Evolutionary conservation across 2,888 invertebrate species (phyloP).

Genomic region (Callosobruchus maculatus): DNA sequence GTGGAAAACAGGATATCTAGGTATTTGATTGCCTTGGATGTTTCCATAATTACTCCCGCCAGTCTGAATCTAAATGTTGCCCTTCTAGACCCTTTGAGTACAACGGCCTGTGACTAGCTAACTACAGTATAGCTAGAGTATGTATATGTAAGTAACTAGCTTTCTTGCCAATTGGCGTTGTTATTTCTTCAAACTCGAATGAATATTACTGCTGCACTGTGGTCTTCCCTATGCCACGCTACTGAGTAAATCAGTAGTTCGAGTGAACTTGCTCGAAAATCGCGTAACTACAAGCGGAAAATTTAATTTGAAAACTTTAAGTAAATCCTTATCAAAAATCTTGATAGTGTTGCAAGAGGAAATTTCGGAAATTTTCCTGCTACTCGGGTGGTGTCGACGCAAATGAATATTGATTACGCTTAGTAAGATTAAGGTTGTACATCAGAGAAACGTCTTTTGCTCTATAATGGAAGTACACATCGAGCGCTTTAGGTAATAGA

Average conservation of each 20-base stretch:
- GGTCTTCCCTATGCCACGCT: not conserved
- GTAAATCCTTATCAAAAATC: constrained; percentile 40
- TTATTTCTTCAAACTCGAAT: no score
- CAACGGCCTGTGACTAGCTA: no score
- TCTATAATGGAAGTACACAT: not conserved
- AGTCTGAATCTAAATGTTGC: no score
- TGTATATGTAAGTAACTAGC: no score
- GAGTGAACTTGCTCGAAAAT: constrained; percentile 5
- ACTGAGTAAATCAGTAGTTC: not conserved
- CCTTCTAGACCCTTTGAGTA: no score
- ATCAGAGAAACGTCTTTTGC: not conserved
- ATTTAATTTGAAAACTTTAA: constrained; percentile 41
- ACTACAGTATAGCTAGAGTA: no score
- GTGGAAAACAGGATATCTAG: no score
- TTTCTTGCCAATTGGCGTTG: no score
- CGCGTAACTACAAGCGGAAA: constrained; percentile 30
- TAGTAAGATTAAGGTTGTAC: constrained; percentile 1
- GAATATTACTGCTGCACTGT: no score
- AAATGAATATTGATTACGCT: constrained; percentile 20
- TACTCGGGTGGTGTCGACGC: not conserved
- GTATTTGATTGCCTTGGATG: no score
- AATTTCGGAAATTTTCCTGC: constrained; percentile 28
- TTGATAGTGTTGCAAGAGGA: constrained; percentile 26
- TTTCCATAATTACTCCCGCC: no score
- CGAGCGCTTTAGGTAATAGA: not conserved